phyloP scores from a whole-genome alignment of 2,113 vertebrate species.

The Tor tambroides region DNA sequence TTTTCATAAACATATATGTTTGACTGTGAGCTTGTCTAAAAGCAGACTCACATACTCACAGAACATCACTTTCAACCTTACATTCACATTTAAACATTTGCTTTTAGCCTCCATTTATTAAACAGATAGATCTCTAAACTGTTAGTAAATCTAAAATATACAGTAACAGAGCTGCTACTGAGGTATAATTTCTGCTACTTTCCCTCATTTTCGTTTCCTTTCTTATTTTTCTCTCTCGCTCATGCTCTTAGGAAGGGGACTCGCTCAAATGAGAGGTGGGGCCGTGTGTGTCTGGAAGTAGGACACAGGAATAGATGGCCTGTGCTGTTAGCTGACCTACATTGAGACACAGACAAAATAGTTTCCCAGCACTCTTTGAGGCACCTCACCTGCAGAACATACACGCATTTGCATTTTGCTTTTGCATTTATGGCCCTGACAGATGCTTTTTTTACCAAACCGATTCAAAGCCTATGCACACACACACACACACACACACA shows the following conservation, averaged over 20 bases:
- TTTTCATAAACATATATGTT: slow-evolving; percentile 6
- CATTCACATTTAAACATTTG: neutral
- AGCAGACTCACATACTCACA: neutral
- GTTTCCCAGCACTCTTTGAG: slow-evolving; percentile 63
- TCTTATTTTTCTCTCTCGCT: neutral
- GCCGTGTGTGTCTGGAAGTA: slow-evolving; percentile 68
- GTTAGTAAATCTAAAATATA: neutral
- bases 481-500: no score
- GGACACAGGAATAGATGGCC: slow-evolving; percentile 81
- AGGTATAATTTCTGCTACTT: neutral
- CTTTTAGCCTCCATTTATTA: neutral
- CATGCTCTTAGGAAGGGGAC: neutral
- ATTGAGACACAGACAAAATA: slow-evolving; percentile 78
- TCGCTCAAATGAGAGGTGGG: slow-evolving; percentile 38
- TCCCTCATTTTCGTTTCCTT: neutral
- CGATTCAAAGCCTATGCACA: neutral
- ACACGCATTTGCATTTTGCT: slow-evolving; percentile 10
- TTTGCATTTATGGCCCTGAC: neutral
- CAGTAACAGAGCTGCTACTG: neutral
- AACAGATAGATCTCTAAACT: neutral
- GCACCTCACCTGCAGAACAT: slow-evolving; percentile 6
- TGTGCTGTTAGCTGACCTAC: slow-evolving; percentile 80
- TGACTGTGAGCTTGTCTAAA: neutral
- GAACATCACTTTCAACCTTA: neutral
- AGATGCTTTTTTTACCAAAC: neutral